Percentiles rank a stretch among this genome's conserved stretches.
Conservation (phyloP, 2,888 invertebrate genomes). For the Cosmia trapezina region DNA sequence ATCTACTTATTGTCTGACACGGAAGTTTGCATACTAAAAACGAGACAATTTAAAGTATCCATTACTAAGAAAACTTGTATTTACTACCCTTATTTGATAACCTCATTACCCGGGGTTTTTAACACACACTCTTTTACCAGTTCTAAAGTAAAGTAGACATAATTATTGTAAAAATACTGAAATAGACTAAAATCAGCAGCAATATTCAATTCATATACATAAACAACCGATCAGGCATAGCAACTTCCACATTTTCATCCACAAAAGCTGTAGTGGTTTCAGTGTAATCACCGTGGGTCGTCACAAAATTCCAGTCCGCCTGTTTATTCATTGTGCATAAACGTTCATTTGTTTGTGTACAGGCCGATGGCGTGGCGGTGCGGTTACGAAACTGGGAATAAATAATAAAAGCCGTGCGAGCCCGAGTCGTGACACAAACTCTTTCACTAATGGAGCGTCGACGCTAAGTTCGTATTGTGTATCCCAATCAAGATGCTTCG, state of each 20-base stretch:
- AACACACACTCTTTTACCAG: neutral
- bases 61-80: conserved; percentile 1
- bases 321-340: conserved; percentile 78
- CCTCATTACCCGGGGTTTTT: neutral
- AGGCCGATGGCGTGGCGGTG: conserved; percentile 75
- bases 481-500: conserved; percentile 87
- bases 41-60: neutral
- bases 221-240: conserved; percentile 24
- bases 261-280: conserved; percentile 57
- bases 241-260: conserved; percentile 58
- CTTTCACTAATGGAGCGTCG: conserved; percentile 87
- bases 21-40: neutral
- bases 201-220: neutral
- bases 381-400: conserved; percentile 82
- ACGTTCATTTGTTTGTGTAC: conserved; percentile 83
- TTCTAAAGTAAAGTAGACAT: neutral
- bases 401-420: conserved; percentile 86
- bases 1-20: neutral
- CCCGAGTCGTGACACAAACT: conserved; percentile 87
- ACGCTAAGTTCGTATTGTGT: conserved; percentile 82
- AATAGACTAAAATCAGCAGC: neutral
- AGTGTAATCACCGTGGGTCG: conserved; percentile 57
- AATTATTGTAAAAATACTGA: neutral
- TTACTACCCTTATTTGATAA: neutral
- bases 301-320: conserved; percentile 70